Evolutionary conservation across 30 jellyfish, hydroid and myxozoan genomes (phyloP).

Genomic region (Aurelia aurita complex sp. Pacific): DNA sequence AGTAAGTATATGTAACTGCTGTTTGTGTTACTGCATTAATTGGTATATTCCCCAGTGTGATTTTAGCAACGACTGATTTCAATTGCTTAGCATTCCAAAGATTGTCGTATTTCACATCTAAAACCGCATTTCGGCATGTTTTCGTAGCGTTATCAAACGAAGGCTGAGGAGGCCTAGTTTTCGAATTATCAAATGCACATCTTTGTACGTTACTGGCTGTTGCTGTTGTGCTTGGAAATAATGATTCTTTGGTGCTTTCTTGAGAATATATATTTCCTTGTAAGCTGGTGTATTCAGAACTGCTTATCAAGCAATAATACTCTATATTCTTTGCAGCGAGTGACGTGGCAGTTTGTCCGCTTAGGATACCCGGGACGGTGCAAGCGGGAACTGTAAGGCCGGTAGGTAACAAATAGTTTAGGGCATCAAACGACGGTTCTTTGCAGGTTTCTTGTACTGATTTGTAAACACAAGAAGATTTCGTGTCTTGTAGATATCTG

Average conservation of each 20-base stretch:
- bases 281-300: slow-evolving; percentile 9
- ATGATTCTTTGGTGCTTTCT: slow-evolving; percentile 4
- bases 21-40: slow-evolving; percentile 18
- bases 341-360: slow-evolving; percentile 40
- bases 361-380: slow-evolving; percentile 43
- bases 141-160: slow-evolving; percentile 1
- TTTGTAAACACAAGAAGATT: slow-evolving; percentile 26
- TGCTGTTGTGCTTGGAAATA: slow-evolving; percentile 1
- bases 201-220: slow-evolving; percentile 4
- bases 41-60: slow-evolving; percentile 59
- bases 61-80: slow-evolving; percentile 43
- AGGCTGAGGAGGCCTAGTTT: slow-evolving; percentile 64
- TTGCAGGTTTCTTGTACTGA: slow-evolving; percentile 19
- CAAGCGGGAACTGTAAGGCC: slow-evolving; percentile 48
- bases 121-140: slow-evolving; percentile 64
- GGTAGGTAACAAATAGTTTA: slow-evolving; percentile 28
- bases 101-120: slow-evolving; percentile 55
- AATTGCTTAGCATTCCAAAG: slow-evolving; percentile 56
- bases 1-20: slow-evolving; percentile 49
- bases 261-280: background rate
- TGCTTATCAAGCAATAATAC: slow-evolving; percentile 43
- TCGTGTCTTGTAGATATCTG: slow-evolving; percentile 8
- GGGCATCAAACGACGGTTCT: slow-evolving; percentile 34
- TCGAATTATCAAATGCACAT: slow-evolving; percentile 49
- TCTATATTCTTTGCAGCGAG: slow-evolving; percentile 43